Evolutionary conservation across 1,140 invertebrate species (phyloP).

Genomic region (Drosophila leontia): DNA sequence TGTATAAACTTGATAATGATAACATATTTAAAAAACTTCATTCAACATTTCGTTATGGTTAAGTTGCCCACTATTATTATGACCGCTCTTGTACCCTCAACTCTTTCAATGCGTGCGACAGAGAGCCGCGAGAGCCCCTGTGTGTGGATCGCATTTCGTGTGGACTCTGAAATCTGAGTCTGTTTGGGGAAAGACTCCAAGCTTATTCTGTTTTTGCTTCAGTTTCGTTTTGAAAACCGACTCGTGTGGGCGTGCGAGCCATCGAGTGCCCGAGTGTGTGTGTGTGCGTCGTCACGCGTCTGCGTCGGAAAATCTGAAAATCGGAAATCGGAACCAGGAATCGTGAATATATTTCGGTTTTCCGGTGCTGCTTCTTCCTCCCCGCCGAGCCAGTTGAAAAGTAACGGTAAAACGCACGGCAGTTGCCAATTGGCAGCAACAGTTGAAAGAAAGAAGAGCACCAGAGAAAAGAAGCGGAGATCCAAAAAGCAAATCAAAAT

Average conservation of each 20-base stretch:
- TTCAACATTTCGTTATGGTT: background rate
- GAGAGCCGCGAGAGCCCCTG: background rate
- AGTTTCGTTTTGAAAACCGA: conserved; percentile 65
- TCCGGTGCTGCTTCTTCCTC: conserved; percentile 27
- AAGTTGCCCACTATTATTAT: background rate
- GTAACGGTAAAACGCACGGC: conserved; percentile 17
- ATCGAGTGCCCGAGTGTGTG: conserved; percentile 36
- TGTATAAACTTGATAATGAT: too few relatives aligned
- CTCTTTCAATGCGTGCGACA: background rate
- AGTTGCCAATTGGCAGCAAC: conserved; percentile 38
- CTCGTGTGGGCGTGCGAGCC: conserved; percentile 65
- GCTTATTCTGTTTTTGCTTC: conserved; percentile 47
- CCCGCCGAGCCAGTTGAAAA: conserved; percentile 12
- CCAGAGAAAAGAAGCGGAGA: conserved; percentile 1
- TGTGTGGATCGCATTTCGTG: conserved; percentile 58
- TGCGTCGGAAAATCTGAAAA: conserved; percentile 38
- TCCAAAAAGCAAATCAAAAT: background rate
- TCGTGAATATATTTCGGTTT: conserved; percentile 37
- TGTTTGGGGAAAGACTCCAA: conserved; percentile 38
- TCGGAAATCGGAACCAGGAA: conserved; percentile 39
- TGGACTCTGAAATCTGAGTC: conserved; percentile 76
- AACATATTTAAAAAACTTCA: background rate
- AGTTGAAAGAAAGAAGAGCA: conserved; percentile 40
- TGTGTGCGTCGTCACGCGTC: conserved; percentile 42
- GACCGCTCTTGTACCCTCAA: background rate